These are phyloP conservation scores for Oryzias dopingdopingensis DNA, from an alignment of 2,797 vertebrate genomes.

Conservation along the genomic window DNA sequence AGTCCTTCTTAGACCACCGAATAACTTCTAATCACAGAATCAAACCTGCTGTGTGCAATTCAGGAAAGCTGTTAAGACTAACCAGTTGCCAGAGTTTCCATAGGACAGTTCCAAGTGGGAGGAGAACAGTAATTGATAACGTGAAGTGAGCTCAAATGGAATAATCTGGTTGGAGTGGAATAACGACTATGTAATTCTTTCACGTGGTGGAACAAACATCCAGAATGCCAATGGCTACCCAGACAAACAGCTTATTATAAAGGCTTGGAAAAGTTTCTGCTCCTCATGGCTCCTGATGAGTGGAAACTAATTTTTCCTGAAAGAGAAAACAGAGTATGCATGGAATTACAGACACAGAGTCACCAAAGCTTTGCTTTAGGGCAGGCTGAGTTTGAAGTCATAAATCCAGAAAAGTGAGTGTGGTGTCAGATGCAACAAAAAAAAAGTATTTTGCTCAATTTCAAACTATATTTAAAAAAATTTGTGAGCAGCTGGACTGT, in stretches of 20 bases:
- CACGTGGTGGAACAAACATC: background rate
- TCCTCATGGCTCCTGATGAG: background rate
- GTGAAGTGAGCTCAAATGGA: background rate
- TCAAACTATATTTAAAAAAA: no score
- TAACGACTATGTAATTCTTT: background rate
- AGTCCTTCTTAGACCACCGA: conserved; percentile 51
- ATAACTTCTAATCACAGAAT: background rate
- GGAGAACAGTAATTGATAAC: background rate
- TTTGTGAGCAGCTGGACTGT: no score
- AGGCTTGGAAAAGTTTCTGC: background rate
- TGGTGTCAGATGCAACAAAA: no score
- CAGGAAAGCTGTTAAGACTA: background rate
- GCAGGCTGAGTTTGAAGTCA: background rate
- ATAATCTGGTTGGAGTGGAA: background rate
- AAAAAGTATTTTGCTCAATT: no score
- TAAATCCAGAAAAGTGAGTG: no score
- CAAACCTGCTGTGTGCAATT: background rate
- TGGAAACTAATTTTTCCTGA: conserved; percentile 1
- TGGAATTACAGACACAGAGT: conserved; percentile 11
- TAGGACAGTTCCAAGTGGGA: background rate
- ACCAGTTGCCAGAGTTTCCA: background rate
- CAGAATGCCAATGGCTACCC: background rate
- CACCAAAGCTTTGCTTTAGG: background rate
- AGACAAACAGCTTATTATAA: background rate
- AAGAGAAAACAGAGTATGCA: background rate